These are phyloP conservation scores for Glyphotaelius pellucidus DNA, from an alignment of 2,888 invertebrate genomes.

Conservation along the genomic window DNA sequence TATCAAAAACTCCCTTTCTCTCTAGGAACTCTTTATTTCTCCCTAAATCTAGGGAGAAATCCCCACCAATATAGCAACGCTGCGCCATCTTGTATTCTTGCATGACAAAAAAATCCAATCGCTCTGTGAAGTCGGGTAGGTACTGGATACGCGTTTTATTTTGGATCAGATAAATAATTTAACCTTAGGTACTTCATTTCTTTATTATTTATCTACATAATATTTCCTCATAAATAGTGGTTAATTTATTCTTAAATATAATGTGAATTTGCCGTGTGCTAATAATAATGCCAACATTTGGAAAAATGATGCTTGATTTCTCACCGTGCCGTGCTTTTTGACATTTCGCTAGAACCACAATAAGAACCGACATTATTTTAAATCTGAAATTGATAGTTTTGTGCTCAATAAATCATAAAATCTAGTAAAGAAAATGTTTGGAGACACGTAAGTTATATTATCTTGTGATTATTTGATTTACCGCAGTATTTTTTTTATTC, in stretches of 20 bases:
- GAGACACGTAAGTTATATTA: background rate
- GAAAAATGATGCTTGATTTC: background rate
- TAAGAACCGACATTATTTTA: background rate
- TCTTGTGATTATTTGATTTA: background rate
- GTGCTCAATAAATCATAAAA: background rate
- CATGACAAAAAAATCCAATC: background rate
- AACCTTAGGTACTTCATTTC: background rate
- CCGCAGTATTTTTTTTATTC: conserved; percentile 13
- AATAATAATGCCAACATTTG: background rate
- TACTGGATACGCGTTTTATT: background rate
- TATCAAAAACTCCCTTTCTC: too few species aligned
- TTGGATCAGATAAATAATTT: background rate
- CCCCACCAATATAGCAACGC: background rate
- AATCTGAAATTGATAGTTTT: background rate
- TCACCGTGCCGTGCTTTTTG: background rate
- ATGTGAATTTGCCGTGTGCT: background rate
- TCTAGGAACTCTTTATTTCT: too few species aligned
- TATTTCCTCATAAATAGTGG: background rate
- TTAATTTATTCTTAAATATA: background rate
- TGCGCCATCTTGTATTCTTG: background rate
- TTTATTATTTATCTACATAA: background rate
- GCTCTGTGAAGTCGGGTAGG: background rate
- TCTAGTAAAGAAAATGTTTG: background rate
- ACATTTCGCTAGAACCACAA: background rate
- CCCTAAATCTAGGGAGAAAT: too few species aligned